Percentiles rank a stretch among this genome's conserved stretches.
Evolutionary conservation across 2,888 invertebrate species (phyloP).

Genomic region (Serripes groenlandicus): DNA sequence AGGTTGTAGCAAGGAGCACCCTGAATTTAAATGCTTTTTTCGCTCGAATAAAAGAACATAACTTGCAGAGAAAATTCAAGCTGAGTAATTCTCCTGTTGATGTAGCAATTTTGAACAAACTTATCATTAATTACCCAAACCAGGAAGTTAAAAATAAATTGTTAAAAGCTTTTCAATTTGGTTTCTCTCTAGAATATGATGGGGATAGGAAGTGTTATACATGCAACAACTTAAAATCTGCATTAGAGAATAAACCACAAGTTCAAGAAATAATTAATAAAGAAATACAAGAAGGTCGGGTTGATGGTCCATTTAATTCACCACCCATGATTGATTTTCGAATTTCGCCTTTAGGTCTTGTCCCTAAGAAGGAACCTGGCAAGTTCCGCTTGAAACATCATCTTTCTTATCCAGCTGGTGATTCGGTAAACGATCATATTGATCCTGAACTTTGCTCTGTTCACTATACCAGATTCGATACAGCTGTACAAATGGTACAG

Average conservation of each 20-base stretch:
- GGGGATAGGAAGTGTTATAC: too few species aligned
- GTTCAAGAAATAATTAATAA: background rate
- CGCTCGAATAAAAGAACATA: background rate
- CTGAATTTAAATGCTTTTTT: background rate
- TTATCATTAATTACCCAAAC: background rate
- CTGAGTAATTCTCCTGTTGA: background rate
- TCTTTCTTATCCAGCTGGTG: slow-evolving; percentile 33
- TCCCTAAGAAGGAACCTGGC: slow-evolving; percentile 32
- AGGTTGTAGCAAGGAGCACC: too few species aligned
- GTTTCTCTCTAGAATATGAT: too few species aligned
- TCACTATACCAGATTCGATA: slow-evolving; percentile 22
- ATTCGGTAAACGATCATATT: slow-evolving; percentile 41
- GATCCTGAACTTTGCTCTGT: slow-evolving; percentile 40
- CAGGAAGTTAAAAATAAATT: background rate
- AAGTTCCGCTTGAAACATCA: slow-evolving; percentile 39
- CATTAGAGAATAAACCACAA: too few species aligned
- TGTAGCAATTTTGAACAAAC: background rate
- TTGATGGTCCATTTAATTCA: background rate
- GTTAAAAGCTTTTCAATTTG: too few species aligned
- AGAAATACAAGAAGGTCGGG: background rate
- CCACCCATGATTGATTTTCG: slow-evolving; percentile 23
- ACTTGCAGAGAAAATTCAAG: background rate
- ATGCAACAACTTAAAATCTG: too few species aligned
- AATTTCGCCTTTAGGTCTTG: slow-evolving; percentile 29
- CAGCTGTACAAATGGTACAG: slow-evolving; percentile 30